Evolutionary conservation across 2,113 vertebrate species (phyloP).

Genomic region (Pycnonotus jocosus): DNA sequence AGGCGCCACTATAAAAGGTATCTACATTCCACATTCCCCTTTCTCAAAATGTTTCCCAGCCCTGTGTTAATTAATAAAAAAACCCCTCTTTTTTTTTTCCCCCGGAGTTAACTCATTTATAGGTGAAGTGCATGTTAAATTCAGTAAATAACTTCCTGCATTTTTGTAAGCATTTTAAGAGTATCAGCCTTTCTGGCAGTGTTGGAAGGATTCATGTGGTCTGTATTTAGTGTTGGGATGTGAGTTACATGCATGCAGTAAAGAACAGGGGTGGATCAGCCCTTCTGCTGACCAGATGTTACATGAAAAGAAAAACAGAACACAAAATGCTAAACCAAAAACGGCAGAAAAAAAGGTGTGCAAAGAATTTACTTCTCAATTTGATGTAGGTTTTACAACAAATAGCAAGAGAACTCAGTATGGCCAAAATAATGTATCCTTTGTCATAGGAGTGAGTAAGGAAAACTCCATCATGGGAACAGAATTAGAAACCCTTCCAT

Average conservation of each 20-base stretch:
- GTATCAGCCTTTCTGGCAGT: conserved; percentile 8
- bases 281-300: conserved; percentile 82
- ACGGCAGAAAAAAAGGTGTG: conserved; percentile 13
- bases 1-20: background rate
- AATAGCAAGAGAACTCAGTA: background rate
- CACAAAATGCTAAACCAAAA: background rate
- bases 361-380: conserved; percentile 12
- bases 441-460: background rate
- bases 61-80: background rate
- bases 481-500: background rate
- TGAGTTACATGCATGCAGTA: conserved; percentile 60
- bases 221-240: conserved; percentile 60
- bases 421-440: background rate
- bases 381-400: background rate
- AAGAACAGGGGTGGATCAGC: conserved; percentile 28
- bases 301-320: conserved; percentile 14
- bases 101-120: conserved; percentile 33
- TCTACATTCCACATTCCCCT: background rate
- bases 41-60: background rate
- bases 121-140: background rate
- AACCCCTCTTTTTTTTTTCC: fast-evolving
- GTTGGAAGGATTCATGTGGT: conserved; percentile 49
- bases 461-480: background rate
- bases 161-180: conserved; percentile 41
- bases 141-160: conserved; percentile 23